These are phyloP conservation scores for Leucophenga montana DNA, from an alignment of 2,888 invertebrate genomes.

Conservation along the genomic window DNA sequence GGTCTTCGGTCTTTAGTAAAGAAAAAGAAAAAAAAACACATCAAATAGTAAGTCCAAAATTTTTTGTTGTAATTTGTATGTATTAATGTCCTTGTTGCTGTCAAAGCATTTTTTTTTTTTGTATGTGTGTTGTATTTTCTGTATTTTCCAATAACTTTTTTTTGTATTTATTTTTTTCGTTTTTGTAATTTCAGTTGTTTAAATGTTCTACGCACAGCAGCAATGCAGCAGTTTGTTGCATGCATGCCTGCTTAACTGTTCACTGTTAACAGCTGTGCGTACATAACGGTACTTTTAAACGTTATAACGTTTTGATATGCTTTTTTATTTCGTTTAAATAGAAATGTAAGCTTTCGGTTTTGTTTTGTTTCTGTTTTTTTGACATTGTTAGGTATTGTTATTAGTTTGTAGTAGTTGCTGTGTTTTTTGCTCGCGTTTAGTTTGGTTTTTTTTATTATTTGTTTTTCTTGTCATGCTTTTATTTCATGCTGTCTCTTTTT, in stretches of 20 bases:
- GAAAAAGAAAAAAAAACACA: neutral
- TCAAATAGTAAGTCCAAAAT: neutral
- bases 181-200: conserved; percentile 19
- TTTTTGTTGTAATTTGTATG: no score
- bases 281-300: neutral
- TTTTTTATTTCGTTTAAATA: conserved; percentile 29
- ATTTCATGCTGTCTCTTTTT: neutral
- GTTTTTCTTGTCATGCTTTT: neutral
- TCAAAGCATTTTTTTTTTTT: no score
- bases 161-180: neutral
- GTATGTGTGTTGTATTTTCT: no score
- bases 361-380: conserved; percentile 33
- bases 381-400: conserved; percentile 7
- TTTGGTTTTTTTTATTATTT: neutral
- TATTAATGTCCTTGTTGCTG: no score
- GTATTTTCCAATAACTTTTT: no score
- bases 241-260: neutral
- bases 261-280: neutral
- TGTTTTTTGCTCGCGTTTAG: neutral
- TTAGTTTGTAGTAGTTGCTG: neutral
- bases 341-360: neutral
- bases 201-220: neutral
- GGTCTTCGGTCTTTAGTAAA: neutral
- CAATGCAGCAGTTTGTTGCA: neutral
- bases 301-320: conserved; percentile 37